Base-by-base conservation (phyloP, 2,113 vertebrate genomes). In the Toxotes chatareus region DNA sequence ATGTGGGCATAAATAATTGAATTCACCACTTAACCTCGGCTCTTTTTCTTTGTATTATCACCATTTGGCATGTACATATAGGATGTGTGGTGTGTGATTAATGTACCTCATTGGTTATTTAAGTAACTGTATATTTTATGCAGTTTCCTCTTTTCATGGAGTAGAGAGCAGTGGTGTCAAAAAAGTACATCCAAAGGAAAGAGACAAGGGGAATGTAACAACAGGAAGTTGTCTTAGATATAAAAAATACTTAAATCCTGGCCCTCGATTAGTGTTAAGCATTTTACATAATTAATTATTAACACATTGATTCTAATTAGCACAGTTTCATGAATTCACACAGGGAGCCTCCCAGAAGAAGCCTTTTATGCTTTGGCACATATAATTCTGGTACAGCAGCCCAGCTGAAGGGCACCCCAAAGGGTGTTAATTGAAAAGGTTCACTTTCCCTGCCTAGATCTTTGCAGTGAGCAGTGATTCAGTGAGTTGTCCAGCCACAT, bases 41-140 rank as follows among this genome's bases (percentile, higher is more conserved):
- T 90, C 71, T 44, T 89, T 90, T 82, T 75, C 61, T 90, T 90
- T 91, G 92, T 92, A 90, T 93, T 88, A 91, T 91, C 82, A 91
- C 69, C 46, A 82, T 91, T 86, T 73, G 36, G 56, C 76, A 27
- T 89, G 89, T 89, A 56, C 73, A 64, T 76, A 72, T 82, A 79
- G 51, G 5, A 40, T 68, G 73, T 75, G 68, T 74, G 82, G 55
- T 68, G 78, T 72, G 83, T 88, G 89, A 92, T 91, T 92, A 89
- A 83, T 89, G 90, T 90, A 74, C 79, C 85, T 90, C 89, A 91
- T 91, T 88, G 82, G 77, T 92, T 93, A 93, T 92, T 93, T 88
- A 92, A 75, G 71, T 84, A 82, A 70, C 76, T 93, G 65, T 90
- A 90, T 93, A 86, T 92, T 92, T 91, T 2, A 92, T 90, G 84